Conservation (phyloP, 1,140 invertebrate species). For the Condylostylus longicornis region DNA sequence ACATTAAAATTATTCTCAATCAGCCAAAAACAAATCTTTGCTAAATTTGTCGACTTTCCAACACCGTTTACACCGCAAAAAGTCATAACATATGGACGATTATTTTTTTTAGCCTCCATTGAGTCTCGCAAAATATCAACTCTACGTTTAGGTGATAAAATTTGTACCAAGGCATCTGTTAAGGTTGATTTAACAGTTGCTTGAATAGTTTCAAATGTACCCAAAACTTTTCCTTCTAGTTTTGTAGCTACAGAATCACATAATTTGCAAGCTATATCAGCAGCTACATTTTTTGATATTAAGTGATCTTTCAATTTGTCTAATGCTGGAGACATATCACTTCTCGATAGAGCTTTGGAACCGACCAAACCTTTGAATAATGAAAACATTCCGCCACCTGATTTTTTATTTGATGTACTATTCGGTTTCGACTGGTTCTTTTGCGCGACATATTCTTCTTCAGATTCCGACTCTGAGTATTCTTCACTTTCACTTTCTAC, state of each 20-base stretch:
- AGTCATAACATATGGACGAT: constrained; percentile 84
- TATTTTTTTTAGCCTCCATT: constrained; percentile 65
- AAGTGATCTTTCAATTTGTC: constrained; percentile 95
- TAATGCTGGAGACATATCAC: constrained; percentile 69
- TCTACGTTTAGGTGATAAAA: constrained; percentile 84
- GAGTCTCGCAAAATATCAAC: constrained; percentile 96
- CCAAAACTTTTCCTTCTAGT: constrained; percentile 82
- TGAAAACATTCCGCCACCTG: constrained; percentile 51
- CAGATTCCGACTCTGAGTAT: constrained; percentile 36
- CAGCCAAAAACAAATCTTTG: constrained; percentile 99
- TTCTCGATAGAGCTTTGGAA: constrained; percentile 55
- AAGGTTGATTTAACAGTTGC: constrained; percentile 67
- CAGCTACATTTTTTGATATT: constrained; percentile 93
- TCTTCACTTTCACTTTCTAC: constrained; percentile 44
- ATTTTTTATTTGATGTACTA: constrained; percentile 28
- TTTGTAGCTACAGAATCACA: constrained; percentile 89
- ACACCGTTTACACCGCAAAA: constrained; percentile 99
- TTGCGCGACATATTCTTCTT: constrained; percentile 33
- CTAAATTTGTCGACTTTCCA: constrained; percentile 98
- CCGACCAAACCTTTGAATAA: constrained; percentile 80
- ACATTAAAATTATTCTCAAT: constrained; percentile 95
- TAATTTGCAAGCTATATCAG: constrained; percentile 86
- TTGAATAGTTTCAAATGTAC: constrained; percentile 84
- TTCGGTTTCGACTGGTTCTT: constrained; percentile 29
- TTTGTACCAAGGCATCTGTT: constrained; percentile 72